Evolutionary conservation across 2,797 vertebrate genomes (phyloP).

Genomic region (Bucorvus abyssinicus): DNA sequence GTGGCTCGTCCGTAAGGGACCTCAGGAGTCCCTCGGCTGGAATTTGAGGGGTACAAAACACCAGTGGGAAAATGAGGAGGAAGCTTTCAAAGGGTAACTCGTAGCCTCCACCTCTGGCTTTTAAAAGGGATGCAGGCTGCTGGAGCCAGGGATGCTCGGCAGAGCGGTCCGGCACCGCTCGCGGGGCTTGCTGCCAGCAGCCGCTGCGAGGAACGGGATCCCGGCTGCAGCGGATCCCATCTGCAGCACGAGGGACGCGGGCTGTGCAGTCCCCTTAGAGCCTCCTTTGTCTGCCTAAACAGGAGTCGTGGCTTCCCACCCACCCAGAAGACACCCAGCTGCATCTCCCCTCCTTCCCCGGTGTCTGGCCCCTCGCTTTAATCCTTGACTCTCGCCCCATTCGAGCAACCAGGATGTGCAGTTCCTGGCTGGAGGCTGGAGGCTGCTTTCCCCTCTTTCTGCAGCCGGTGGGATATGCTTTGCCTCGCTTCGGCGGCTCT

Average conservation of each 20-base stretch:
- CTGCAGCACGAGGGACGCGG: neutral
- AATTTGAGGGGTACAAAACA: neutral
- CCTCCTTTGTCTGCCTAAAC: no score
- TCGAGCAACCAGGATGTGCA: neutral
- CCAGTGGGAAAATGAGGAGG: neutral
- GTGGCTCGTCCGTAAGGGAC: neutral
- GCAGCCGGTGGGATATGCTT: neutral
- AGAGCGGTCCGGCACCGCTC: neutral
- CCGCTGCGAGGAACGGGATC: neutral
- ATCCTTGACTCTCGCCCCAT: neutral
- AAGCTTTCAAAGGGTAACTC: neutral
- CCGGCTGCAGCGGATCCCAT: neutral
- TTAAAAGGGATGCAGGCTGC: neutral
- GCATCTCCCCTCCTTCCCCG: rapidly evolving
- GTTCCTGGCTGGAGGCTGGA: neutral
- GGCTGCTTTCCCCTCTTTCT: neutral
- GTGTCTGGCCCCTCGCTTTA: neutral
- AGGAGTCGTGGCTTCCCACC: neutral
- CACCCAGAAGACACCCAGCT: neutral
- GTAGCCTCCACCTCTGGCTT: neutral
- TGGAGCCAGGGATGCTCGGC: neutral
- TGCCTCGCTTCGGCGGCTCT: neutral
- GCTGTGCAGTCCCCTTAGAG: no score
- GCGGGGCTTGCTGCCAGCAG: neutral
- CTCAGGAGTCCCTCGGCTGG: neutral